Evolutionary conservation across 2,888 invertebrate species (phyloP).

Genomic region (Gonocerus acuteangulatus): DNA sequence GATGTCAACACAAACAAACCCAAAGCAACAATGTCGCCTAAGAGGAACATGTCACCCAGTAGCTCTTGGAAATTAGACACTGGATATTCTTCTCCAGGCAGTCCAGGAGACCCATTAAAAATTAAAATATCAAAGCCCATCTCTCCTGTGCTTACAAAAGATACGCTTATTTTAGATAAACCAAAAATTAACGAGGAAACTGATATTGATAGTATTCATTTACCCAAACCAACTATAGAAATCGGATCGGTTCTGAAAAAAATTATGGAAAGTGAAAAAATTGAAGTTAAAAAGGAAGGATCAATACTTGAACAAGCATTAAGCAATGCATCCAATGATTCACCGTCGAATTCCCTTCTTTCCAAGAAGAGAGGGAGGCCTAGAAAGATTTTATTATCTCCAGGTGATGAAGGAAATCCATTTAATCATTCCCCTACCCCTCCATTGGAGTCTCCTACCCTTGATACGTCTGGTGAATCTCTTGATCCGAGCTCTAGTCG

Average conservation of each 20-base stretch:
- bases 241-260: slow-evolving; percentile 31
- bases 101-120: slow-evolving; percentile 6
- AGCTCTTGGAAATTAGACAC: slow-evolving; percentile 10
- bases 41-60: slow-evolving; percentile 29
- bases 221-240: slow-evolving; percentile 20
- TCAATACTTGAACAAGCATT: background rate
- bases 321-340: background rate
- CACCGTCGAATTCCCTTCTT: slow-evolving; percentile 4
- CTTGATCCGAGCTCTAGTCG: slow-evolving; percentile 21
- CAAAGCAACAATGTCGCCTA: slow-evolving; percentile 36
- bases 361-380: slow-evolving; percentile 31
- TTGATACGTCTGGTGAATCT: slow-evolving; percentile 24
- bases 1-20: slow-evolving; percentile 36
- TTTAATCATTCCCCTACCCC: slow-evolving; percentile 4
- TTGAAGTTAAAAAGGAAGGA: background rate
- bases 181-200: background rate
- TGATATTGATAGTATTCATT: background rate
- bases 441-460: slow-evolving; percentile 5
- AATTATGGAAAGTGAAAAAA: slow-evolving; percentile 19
- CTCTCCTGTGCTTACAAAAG: background rate
- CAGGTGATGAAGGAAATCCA: background rate
- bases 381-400: slow-evolving; percentile 26
- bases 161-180: background rate
- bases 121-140: slow-evolving; percentile 3
- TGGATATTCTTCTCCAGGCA: slow-evolving; percentile 12